Evolutionary conservation across 2,113 vertebrate species (phyloP).

Genomic region (Limnothrissa miodon): DNA sequence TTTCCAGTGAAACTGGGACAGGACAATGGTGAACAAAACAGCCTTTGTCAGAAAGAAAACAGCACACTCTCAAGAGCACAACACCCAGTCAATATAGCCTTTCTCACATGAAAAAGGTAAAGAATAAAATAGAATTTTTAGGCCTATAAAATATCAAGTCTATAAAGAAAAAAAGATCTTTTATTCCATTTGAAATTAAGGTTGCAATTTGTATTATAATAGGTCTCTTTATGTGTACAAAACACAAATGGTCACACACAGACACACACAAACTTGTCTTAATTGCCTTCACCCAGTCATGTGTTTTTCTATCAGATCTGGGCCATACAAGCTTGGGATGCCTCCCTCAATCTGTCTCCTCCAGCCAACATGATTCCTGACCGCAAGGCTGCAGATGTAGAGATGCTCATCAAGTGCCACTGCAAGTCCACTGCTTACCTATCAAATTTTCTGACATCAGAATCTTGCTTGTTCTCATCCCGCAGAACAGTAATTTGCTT

Average conservation of each 20-base stretch:
- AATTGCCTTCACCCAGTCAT: neutral
- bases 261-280: neutral
- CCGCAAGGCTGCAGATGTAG: conserved; percentile 77
- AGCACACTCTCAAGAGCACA: neutral
- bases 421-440: conserved; percentile 80
- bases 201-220: neutral
- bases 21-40: neutral
- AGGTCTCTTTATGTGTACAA: neutral
- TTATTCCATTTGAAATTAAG: neutral
- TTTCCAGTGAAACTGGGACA: neutral
- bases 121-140: neutral
- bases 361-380: conserved; percentile 70
- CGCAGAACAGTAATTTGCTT: conserved; percentile 44
- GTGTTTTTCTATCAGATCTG: neutral
- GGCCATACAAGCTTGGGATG: conserved; percentile 70
- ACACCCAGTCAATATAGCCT: neutral
- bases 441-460: conserved; percentile 80
- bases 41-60: neutral
- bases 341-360: conserved; percentile 70
- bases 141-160: neutral
- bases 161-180: neutral
- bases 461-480: conserved; percentile 67
- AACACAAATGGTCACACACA: neutral
- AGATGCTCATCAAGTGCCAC: conserved; percentile 74
- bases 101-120: neutral